Percentiles rank a stretch among this genome's conserved stretches.
These are phyloP conservation scores for Microctonus hyperodae DNA, from an alignment of 2,888 invertebrate species.

Conservation along the genomic window DNA sequence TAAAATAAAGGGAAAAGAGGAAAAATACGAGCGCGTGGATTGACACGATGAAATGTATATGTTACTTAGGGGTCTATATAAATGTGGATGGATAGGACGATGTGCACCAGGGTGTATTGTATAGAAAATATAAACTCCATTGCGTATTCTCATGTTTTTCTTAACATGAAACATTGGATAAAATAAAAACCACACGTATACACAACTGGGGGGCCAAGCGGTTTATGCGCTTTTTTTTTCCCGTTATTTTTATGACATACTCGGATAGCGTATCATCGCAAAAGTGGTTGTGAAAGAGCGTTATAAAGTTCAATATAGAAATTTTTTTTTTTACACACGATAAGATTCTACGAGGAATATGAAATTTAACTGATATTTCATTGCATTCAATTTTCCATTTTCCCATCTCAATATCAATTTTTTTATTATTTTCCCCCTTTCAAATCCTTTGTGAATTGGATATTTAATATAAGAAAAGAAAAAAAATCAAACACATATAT, in stretches of 20 bases:
- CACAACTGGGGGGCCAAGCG: constrained; percentile 6
- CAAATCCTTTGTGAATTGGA: neutral
- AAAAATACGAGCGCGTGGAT: constrained; percentile 8
- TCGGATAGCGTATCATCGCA: constrained; percentile 20
- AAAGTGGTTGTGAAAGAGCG: constrained; percentile 7
- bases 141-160: constrained; percentile 17
- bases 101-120: neutral
- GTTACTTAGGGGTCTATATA: neutral
- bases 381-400: constrained; percentile 10
- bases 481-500: neutral
- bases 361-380: constrained; percentile 5
- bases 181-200: constrained; percentile 27
- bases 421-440: neutral
- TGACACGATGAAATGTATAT: constrained; percentile 19
- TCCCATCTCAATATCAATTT: neutral
- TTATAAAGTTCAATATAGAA: too few relatives aligned
- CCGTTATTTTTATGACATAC: constrained; percentile 28
- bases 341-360: constrained; percentile 8
- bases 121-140: neutral
- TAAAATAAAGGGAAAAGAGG: neutral
- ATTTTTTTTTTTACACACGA: constrained; percentile 16
- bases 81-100: neutral
- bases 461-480: neutral
- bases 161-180: constrained; percentile 20
- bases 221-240: constrained; percentile 31